Conservation (phyloP, 2,797 vertebrate species). For the Mus spretus region DNA sequence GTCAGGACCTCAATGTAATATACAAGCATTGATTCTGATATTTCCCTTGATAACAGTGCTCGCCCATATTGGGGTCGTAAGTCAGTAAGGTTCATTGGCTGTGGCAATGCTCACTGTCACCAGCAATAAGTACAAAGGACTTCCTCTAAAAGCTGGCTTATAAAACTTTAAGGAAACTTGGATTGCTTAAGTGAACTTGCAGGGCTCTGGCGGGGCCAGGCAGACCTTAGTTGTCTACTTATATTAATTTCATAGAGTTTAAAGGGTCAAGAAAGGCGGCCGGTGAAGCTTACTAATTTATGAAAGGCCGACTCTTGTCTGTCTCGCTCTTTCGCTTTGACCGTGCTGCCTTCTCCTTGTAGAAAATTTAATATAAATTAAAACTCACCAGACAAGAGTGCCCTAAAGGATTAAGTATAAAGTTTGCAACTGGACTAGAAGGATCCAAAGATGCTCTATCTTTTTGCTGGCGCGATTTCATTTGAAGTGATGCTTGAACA, state of each 20-base stretch:
- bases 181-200: conserved; percentile 96
- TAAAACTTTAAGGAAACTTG: conserved; percentile 97
- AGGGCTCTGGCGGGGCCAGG: conserved; percentile 91
- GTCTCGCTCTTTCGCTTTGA: conserved; percentile 89
- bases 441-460: conserved; percentile 77
- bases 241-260: conserved; percentile 99
- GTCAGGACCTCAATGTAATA: conserved; percentile 90
- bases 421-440: conserved; percentile 86
- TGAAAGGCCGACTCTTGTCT: conserved; percentile 92
- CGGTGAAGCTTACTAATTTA: conserved; percentile 97
- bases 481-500: conserved; percentile 81
- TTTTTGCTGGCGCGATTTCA: conserved; percentile 78
- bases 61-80: conserved; percentile 91
- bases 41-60: conserved; percentile 90
- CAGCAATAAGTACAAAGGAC: conserved; percentile 93
- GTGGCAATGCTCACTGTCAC: conserved; percentile 92
- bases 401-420: conserved; percentile 87
- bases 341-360: conserved; percentile 87
- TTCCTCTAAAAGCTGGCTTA: conserved; percentile 95
- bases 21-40: conserved; percentile 91
- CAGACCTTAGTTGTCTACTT: conserved; percentile 95
- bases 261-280: conserved; percentile 97
- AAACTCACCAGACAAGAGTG: conserved; percentile 84
- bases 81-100: conserved; percentile 93
- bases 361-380: conserved; percentile 88